Evolutionary conservation across 64 coral and sea anemone genomes (phyloP), one percentile per base, ranked within the genome.

Genomic region (Pocillopora verrucosa): DNA sequence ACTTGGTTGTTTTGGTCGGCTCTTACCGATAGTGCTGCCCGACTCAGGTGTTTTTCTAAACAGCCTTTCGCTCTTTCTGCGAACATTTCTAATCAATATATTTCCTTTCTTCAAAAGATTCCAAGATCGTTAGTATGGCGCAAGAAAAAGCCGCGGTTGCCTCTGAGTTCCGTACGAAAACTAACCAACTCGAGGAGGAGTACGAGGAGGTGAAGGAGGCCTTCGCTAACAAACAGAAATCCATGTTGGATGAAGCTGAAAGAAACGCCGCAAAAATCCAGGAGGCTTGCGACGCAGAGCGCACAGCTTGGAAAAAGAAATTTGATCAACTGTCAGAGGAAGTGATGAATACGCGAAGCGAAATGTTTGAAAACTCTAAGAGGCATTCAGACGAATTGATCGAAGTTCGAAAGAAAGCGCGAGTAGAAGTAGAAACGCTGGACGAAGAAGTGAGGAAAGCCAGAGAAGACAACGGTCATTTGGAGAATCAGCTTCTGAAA

Each of bases 351-450:
- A 72, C 86, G 14, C 78, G 90, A 78, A 87, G 74, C 19, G 90
- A 92, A 76, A 92, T 92, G 83, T 87, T 92, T 77, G 76, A 92
- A 22, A 87, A 87, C 45, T 87, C 90, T 19, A 84, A 92, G 63
- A 92, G 72, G 26, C 90, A 92, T 30, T 79, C 83, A 17, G 83
- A 75, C 67, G 90, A 92, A 72, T 58, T 92, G 83, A 92, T 92
- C 68, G 82, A 87, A 25, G 61, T 92, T 35, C 79, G 90, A 80
- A 45, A 62, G 10, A 61, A 83, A 10, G 63, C 80, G 10, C 51
- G 76, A 56, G 90, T 87, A 67, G 77, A 36, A 38, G 90, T 87
- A 22, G 90, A 92, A 22, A 9, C 37, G 22, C 59, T 36, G 13
- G 90, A 76, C 11, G 62, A 60, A 60, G 90, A 92, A 12, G 84